A percentile compares a stretch with the other conserved stretches of the same genome.
phyloP scores from a whole-genome alignment of 2,797 vertebrate genomes.

The Sebastiscus tertius region DNA sequence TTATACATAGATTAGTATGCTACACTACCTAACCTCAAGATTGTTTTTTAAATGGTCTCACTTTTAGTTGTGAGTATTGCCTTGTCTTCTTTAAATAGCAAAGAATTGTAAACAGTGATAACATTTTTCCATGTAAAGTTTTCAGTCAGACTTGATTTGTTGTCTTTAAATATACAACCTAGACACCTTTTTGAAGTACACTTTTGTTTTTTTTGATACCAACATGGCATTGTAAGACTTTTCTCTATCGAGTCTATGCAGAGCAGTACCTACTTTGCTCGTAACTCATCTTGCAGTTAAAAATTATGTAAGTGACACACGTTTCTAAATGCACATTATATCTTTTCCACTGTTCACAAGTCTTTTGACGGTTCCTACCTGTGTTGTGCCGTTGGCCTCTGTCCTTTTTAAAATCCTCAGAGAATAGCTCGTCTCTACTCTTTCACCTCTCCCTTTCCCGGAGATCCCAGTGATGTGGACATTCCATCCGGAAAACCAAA shows the following conservation, averaged over 20 bases:
- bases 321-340: constrained; percentile 7
- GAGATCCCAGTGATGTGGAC: constrained; percentile 87
- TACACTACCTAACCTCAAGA: neutral
- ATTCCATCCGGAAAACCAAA: constrained; percentile 92
- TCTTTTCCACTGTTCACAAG: neutral
- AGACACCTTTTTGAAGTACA: neutral
- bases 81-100: neutral
- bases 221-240: neutral
- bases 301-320: constrained; percentile 6
- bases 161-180: neutral
- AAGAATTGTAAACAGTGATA: neutral
- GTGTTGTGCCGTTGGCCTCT: constrained; percentile 34
- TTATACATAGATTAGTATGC: neutral
- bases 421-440: constrained; percentile 54
- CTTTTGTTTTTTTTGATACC: neutral
- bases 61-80: neutral
- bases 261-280: neutral
- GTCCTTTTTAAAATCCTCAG: constrained; percentile 59
- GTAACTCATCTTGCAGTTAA: neutral
- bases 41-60: neutral
- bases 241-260: neutral
- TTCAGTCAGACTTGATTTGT: neutral
- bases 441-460: constrained; percentile 75
- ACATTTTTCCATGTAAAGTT: neutral
- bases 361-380: constrained; percentile 70